phyloP scores from a whole-genome alignment of 2,113 vertebrate genomes.

The Variabilichromis moorii region DNA sequence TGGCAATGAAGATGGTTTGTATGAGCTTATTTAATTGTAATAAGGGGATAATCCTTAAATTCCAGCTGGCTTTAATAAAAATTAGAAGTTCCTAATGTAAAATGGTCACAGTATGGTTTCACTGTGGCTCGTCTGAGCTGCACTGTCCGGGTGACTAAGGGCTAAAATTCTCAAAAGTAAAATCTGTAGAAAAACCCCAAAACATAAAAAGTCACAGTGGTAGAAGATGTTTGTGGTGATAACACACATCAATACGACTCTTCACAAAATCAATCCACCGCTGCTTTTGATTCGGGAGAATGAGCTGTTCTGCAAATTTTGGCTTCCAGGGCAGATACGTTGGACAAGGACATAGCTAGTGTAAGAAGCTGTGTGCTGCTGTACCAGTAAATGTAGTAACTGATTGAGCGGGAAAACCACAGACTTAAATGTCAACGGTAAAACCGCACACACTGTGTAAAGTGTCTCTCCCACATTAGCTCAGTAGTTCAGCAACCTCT shows the following conservation, averaged over 20 bases:
- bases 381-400: not conserved
- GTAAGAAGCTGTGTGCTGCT: not conserved
- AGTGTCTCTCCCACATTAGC: not conserved
- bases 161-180: not conserved
- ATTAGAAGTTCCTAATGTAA: not conserved
- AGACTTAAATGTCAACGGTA: not conserved
- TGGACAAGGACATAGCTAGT: not conserved
- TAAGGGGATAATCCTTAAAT: not conserved
- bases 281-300: not conserved
- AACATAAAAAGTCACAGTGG: not conserved
- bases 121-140: rapidly evolving
- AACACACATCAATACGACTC: not conserved
- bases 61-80: not conserved
- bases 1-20: not conserved
- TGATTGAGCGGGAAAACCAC: not conserved
- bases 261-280: not conserved
- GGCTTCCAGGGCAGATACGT: not conserved
- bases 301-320: not conserved
- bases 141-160: not conserved
- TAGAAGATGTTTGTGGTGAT: not conserved
- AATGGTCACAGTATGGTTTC: not conserved
- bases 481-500: not conserved
- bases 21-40: not conserved
- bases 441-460: not conserved
- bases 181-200: rapidly evolving